Evolutionary conservation across 2,113 vertebrate species (phyloP).

Genomic region (human (Homo sapiens)): DNA sequence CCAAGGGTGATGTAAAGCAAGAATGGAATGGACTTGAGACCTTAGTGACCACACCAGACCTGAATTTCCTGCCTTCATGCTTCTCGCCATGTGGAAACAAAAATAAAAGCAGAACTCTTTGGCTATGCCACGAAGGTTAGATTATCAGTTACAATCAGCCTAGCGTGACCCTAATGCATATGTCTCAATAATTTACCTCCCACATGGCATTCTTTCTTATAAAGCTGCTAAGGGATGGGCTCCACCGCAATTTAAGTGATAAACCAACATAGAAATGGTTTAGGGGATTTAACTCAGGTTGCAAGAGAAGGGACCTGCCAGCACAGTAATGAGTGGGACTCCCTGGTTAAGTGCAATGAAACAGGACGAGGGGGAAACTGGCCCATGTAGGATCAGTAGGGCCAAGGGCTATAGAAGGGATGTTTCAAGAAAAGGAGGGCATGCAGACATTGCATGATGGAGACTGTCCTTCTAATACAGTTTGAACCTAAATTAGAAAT

Average conservation of each 20-base stretch:
- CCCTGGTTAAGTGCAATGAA: accelerated
- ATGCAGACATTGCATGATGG: background rate
- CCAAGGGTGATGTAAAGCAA: accelerated
- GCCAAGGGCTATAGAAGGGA: background rate
- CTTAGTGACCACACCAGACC: accelerated
- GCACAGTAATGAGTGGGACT: accelerated
- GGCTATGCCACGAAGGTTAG: accelerated
- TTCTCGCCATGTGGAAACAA: accelerated
- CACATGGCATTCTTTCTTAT: background rate
- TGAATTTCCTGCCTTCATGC: accelerated
- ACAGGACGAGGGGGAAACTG: accelerated
- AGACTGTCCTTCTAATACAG: background rate
- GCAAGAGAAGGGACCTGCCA: accelerated
- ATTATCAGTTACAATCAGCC: background rate
- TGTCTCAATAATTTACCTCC: accelerated
- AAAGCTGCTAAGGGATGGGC: background rate
- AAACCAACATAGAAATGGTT: too few species aligned
- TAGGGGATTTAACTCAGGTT: too few species aligned
- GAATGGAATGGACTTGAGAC: background rate
- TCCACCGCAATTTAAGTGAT: background rate
- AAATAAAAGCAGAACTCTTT: background rate
- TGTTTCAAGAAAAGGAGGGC: too few species aligned
- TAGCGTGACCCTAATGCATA: too few species aligned
- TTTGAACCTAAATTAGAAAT: background rate
- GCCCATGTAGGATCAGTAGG: accelerated